Evolutionary conservation across 2,113 vertebrate species (phyloP), one percentile per base, ranked within the genome.

Genomic region (Carassius auratus): DNA sequence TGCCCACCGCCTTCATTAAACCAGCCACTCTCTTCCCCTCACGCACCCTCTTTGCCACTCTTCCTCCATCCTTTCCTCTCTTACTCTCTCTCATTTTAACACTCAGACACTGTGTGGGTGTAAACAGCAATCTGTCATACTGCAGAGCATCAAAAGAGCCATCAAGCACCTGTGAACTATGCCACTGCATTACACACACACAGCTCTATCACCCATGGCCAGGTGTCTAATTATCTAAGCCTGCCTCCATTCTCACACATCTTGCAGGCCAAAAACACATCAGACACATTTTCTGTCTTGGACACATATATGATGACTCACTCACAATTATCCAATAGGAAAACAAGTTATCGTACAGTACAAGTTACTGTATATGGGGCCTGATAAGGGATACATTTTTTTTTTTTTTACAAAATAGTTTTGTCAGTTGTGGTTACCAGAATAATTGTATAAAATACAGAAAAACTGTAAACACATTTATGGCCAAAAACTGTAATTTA

Each of bases 1-100:
- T 93, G 92, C 90, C 92, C 93, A 90, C 89, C 90, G 89, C 86
- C 90, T 92, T 93, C 93, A 92, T 94, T 94, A 94, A 91, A 83
- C 48, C 80, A 48, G 84, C 84, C 87, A 76, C 80, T 88, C 86
- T 82, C 81, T 83, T 81, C 83, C 83, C 84, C 84, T 86, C 59
- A 5, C 55, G 68, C 33, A 64, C 64, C 21, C 55, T 84, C 69
- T 81, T 45, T 36, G 81, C 77, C 77, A 50, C 83, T 55, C 76
- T 69, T 38, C 38, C 78, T 84, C 84, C 79, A n/a, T 78, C 64
- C 66, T 57, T 21, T 68, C 76, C 73, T 75, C 80, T 80, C 82
- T 57, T 71, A 52, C 84, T 83, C 86, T 83, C 50, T 84, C 55
- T 75, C 50, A 36, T 81, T 83, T 80, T 87, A 76, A 66, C 82